Evolutionary conservation across 1,140 invertebrate species (phyloP), one percentile per base, ranked within the genome.

Genomic region (Zaprionus davidi): DNA sequence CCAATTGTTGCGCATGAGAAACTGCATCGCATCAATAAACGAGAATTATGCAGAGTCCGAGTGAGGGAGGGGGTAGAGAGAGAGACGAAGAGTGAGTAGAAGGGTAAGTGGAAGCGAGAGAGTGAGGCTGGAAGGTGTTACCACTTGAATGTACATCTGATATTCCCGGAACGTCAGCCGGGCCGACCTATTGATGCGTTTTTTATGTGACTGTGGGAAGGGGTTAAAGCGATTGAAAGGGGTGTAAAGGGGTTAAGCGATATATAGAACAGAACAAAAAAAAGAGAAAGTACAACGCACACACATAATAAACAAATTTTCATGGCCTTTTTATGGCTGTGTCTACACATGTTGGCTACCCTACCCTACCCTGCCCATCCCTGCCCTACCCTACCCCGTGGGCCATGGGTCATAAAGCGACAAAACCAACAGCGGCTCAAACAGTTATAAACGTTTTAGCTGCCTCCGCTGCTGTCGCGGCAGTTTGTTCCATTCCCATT

Each of bases 1-100:
- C 72, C 67, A 75, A 71, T 71, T 75, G 67, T 71, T 75, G 72
- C 67, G 59, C 67, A 51, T 64, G 67, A 71, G 38, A 71, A 75
- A 75, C 24, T 75, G 67, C 67, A 75, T 28, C 34, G 67, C 72
- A 57, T 75, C 72, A 71, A 71, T 75, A 75, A 70, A 75, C 66
- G 34, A 38, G 4, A 63, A 15, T 67, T 58, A 31, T 49, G 65
- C 38, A 58, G 58, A 67, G 58, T 26, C 13, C 15, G 2, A 20
- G 41, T n/a, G 41, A 15, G 20, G 4, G 7, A 36, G 13, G 3
- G 34, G 5, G 41, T n/a, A 15, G 20, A 2, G 7, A 36, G 9
- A 4, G 34, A 9, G 31, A 11, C 9, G 9, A 0, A 34, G 31
- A 34, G 31, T 34, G 9, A 34, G 3, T 34, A 9, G 9, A 3